phyloP scores from a whole-genome alignment of 2,797 vertebrate genomes.

The Alcedo atthis region DNA sequence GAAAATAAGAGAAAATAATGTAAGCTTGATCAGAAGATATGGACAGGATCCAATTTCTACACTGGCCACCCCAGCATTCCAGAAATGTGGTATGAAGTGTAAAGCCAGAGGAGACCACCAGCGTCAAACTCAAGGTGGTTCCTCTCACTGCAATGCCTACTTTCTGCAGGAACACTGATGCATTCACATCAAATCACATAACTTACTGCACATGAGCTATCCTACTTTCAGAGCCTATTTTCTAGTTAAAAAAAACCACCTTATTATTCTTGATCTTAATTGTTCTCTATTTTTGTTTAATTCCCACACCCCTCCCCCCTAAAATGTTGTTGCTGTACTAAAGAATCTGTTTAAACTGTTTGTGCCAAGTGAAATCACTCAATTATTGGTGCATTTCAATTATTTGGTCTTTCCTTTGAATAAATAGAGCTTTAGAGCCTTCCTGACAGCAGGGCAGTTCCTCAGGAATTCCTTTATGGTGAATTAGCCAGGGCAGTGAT shows the following conservation, averaged over 20 bases:
- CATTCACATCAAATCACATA: neutral
- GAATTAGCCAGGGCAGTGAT: slow-evolving; percentile 71
- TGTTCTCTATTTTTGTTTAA: neutral
- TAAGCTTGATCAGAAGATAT: neutral
- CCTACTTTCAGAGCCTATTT: neutral
- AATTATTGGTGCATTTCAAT: slow-evolving; percentile 21
- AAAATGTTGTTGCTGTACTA: neutral
- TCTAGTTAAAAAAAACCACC: neutral
- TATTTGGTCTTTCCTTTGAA: slow-evolving; percentile 7
- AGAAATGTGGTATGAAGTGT: neutral
- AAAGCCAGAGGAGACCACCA: neutral
- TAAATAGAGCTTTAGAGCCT: slow-evolving; percentile 57
- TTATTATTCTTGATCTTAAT: neutral
- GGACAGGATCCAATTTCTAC: neutral
- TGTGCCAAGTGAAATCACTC: slow-evolving; percentile 22
- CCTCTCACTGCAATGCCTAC: rapidly evolving
- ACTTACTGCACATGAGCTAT: neutral
- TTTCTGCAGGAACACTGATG: neutral
- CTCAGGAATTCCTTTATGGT: slow-evolving; percentile 81
- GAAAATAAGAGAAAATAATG: neutral
- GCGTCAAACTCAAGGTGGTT: rapidly evolving
- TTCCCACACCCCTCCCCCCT: neutral
- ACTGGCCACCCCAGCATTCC: neutral
- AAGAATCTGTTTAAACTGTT: slow-evolving; percentile 12
- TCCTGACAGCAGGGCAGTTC: slow-evolving; percentile 69